phyloP scores from a whole-genome alignment of 2,797 vertebrate genomes.

The Columba guinea region DNA sequence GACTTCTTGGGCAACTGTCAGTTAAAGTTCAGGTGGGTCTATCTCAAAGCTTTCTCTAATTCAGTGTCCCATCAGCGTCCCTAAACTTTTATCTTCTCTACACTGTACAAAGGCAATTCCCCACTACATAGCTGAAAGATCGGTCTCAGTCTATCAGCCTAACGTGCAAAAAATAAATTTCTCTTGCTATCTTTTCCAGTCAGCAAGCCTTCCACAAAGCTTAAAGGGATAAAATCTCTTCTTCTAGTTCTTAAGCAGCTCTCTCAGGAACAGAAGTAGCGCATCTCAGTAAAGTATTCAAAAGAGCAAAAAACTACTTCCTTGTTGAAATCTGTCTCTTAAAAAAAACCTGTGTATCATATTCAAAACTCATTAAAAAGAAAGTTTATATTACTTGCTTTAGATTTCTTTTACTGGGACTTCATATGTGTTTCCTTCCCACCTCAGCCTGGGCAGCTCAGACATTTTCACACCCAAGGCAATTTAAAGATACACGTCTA shows the following conservation, averaged over 20 bases:
- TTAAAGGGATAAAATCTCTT: background rate
- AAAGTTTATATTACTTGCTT: background rate
- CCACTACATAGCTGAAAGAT: background rate
- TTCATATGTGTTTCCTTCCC: background rate
- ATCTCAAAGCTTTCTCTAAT: background rate
- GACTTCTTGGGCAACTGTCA: background rate
- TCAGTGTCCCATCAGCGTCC: background rate
- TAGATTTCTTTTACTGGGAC: background rate
- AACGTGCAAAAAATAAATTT: background rate
- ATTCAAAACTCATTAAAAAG: background rate
- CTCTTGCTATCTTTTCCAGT: background rate
- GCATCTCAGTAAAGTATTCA: background rate
- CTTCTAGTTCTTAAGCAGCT: background rate
- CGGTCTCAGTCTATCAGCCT: background rate
- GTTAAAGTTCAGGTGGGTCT: background rate
- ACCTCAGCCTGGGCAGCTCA: background rate
- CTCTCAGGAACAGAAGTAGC: background rate
- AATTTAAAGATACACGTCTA: background rate
- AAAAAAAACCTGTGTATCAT: rapidly evolving
- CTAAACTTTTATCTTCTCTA: background rate
- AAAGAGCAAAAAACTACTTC: background rate
- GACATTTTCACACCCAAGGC: background rate
- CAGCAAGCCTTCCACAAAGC: background rate
- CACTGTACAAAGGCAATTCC: background rate
- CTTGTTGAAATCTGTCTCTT: background rate